Evolutionary conservation across 2,797 vertebrate genomes (phyloP).

Genomic region (Graptemys geographica): DNA sequence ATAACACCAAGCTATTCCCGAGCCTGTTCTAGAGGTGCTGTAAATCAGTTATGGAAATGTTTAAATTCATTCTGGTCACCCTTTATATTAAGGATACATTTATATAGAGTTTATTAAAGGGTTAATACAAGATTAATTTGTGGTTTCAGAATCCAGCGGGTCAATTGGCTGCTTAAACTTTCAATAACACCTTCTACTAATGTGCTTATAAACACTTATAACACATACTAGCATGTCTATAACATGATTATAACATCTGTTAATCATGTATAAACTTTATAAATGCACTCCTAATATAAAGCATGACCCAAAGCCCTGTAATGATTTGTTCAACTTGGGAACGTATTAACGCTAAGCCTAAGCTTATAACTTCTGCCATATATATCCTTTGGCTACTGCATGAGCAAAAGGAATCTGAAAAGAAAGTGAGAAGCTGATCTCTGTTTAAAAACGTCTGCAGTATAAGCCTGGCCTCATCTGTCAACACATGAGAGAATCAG

Average conservation of each 20-base stretch:
- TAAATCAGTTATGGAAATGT: conserved; percentile 50
- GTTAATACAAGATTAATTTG: conserved; percentile 66
- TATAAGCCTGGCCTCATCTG: neutral
- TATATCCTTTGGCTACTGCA: conserved; percentile 17
- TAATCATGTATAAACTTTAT: neutral
- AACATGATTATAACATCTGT: neutral
- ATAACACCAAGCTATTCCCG: neutral
- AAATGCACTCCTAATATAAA: neutral
- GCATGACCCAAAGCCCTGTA: neutral
- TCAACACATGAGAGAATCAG: neutral
- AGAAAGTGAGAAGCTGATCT: neutral
- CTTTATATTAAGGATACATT: conserved; percentile 49
- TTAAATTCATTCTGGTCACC: conserved; percentile 32
- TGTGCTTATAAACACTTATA: neutral
- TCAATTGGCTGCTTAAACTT: neutral
- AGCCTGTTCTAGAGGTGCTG: conserved; percentile 1
- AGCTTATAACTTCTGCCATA: conserved; percentile 9
- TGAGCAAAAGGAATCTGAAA: neutral
- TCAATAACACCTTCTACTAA: neutral
- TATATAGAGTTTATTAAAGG: conserved; percentile 40
- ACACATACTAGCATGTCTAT: neutral
- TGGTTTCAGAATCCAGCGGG: conserved; percentile 30
- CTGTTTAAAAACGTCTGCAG: neutral
- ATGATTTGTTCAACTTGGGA: conserved; percentile 26
- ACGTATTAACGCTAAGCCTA: neutral